Percentiles rank a stretch among this genome's conserved stretches.
These are phyloP conservation scores for Coenobita brevimanus DNA, from an alignment of 1,140 invertebrate genomes.

Conservation along the genomic window DNA sequence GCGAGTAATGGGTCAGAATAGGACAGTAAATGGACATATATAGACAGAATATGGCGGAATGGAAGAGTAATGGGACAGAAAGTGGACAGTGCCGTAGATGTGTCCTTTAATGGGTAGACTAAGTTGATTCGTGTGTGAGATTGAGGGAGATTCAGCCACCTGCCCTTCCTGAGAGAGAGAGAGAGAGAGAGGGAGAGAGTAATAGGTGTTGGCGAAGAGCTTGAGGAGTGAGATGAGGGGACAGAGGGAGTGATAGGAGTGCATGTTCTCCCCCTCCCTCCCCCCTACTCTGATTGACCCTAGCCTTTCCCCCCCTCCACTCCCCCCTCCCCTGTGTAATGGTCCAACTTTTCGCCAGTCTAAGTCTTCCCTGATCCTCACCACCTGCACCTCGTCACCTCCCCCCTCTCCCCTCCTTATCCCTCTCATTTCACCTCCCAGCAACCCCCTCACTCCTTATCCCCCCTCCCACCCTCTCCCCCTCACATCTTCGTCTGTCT, in stretches of 20 bases:
- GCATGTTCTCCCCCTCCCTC: background rate
- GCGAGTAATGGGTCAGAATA: background rate
- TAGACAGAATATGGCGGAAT: background rate
- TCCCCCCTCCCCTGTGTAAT: constrained; percentile 22
- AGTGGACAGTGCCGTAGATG: background rate
- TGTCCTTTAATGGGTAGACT: constrained; percentile 27
- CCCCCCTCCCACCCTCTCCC: too few relatives aligned
- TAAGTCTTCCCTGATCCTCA: constrained; percentile 38
- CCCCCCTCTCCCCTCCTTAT: too few relatives aligned
- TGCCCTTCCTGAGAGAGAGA: too few relatives aligned
- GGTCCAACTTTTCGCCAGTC: constrained; percentile 44
- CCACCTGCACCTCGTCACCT: constrained; percentile 15
- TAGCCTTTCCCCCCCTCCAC: background rate
- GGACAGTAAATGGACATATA: background rate
- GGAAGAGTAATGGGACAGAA: background rate
- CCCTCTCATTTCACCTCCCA: background rate
- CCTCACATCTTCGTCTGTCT: too few relatives aligned
- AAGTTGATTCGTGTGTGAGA: constrained; percentile 51
- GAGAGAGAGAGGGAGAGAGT: too few relatives aligned
- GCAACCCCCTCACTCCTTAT: too few relatives aligned
- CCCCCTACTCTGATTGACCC: constrained; percentile 13
- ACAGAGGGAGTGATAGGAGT: background rate
- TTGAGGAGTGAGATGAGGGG: too few relatives aligned
- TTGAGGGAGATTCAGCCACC: constrained; percentile 53
- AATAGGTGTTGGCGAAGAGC: too few relatives aligned